phyloP scores from a whole-genome alignment of 2,888 invertebrate genomes.

The Orchesella flavescens region DNA sequence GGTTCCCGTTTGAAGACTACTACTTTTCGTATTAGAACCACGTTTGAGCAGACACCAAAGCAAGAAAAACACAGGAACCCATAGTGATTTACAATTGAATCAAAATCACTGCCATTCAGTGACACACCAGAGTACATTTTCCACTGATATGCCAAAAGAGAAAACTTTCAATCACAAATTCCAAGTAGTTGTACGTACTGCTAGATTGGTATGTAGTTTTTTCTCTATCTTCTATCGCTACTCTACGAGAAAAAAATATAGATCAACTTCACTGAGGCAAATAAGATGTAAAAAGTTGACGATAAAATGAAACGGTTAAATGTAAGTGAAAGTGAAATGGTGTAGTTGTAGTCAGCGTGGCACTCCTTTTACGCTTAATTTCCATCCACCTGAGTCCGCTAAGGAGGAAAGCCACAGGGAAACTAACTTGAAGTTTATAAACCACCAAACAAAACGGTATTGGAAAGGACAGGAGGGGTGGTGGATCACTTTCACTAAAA shows the following conservation, averaged over 20 bases:
- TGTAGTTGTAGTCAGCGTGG: background rate
- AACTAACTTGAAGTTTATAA: constrained; percentile 5
- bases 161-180: too few relatives aligned
- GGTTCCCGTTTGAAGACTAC: too few relatives aligned
- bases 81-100: too few relatives aligned
- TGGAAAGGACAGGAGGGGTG: too few relatives aligned
- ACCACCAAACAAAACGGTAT: background rate
- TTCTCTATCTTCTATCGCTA: background rate
- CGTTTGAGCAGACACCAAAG: too few relatives aligned
- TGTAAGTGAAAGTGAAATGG: background rate
- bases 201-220: too few relatives aligned
- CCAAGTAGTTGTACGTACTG: too few relatives aligned
- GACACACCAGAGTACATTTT: too few relatives aligned
- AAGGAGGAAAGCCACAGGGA: background rate
- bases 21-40: too few relatives aligned
- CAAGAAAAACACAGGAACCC: too few relatives aligned
- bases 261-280: background rate
- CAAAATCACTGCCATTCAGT: too few relatives aligned
- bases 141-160: too few relatives aligned
- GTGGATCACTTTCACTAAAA: background rate
- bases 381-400: constrained; percentile 23
- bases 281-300: background rate
- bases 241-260: background rate
- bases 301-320: background rate
- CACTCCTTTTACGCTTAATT: constrained; percentile 8